These are phyloP conservation scores for Anabacerthia variegaticeps DNA, from an alignment of 2,797 vertebrate genomes.

Conservation along the genomic window DNA sequence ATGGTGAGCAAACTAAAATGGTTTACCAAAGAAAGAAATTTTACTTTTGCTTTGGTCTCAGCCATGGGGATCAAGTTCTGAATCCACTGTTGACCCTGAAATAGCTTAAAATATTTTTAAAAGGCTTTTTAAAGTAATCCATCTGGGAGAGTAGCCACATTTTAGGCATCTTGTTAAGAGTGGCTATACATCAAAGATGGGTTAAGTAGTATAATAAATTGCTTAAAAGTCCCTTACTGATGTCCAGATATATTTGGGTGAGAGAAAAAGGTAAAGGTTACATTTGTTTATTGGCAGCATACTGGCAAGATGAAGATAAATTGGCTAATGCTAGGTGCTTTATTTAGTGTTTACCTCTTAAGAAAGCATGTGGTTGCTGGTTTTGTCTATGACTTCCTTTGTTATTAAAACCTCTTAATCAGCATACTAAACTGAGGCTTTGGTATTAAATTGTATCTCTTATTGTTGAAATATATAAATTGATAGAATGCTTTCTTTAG, in stretches of 20 bases:
- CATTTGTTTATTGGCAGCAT: not conserved
- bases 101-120: not conserved
- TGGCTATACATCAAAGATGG: not conserved
- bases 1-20: not conserved
- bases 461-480: not conserved
- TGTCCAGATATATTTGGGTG: not conserved
- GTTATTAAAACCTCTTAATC: not conserved
- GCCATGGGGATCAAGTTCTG: not conserved
- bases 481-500: not conserved
- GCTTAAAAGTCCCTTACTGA: not conserved
- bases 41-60: not conserved
- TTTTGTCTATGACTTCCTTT: not conserved
- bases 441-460: not conserved
- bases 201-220: not conserved
- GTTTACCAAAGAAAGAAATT: not conserved
- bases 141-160: not conserved
- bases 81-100: not conserved
- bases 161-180: not conserved
- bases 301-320: not conserved
- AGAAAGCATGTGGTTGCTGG: not conserved
- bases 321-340: not conserved
- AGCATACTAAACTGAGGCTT: not conserved
- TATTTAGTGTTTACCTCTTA: not conserved
- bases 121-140: not conserved
- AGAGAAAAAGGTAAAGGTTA: not conserved